Percentiles rank a stretch among this genome's conserved stretches.
Conservation (phyloP, 1,140 invertebrate species). For the Aphaenogaster ashmeadi region DNA sequence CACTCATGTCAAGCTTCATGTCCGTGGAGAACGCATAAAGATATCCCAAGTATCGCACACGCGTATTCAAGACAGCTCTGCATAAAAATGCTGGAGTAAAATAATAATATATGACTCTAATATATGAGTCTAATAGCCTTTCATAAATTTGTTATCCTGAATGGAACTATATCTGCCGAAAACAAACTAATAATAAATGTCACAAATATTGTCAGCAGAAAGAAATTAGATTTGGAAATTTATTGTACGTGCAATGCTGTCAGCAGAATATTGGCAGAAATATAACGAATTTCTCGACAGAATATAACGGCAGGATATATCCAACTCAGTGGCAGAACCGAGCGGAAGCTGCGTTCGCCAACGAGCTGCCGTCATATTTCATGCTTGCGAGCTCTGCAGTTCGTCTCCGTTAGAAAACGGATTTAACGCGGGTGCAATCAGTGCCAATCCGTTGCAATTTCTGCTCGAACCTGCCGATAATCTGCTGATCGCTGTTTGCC, state of each 20-base stretch:
- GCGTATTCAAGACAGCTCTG: not conserved
- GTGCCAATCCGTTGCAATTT: not conserved
- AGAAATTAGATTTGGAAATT: not conserved
- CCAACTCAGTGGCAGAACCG: not conserved
- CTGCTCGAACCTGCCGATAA: not conserved
- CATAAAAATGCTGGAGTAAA: not conserved
- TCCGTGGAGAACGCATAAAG: slow-evolving; percentile 22
- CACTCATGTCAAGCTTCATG: slow-evolving; percentile 47
- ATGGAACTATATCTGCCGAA: not conserved
- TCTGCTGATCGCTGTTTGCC: not conserved
- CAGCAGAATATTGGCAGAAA: not conserved
- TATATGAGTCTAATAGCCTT: not conserved
- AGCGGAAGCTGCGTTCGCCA: not conserved
- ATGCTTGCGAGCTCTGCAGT: not conserved
- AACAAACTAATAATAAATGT: not conserved
- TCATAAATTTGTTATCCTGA: not conserved
- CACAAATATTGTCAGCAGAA: not conserved
- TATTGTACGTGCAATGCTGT: not conserved
- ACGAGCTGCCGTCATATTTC: not conserved
- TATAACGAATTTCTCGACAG: not conserved
- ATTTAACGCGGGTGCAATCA: not conserved
- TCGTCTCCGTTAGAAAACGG: not conserved
- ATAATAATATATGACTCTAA: too few relatives aligned
- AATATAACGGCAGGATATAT: not conserved
- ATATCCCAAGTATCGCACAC: slow-evolving; percentile 13